These are phyloP conservation scores for Onychorhynchus coronatus DNA, from an alignment of 2,113 vertebrate genomes.

Conservation along the genomic window DNA sequence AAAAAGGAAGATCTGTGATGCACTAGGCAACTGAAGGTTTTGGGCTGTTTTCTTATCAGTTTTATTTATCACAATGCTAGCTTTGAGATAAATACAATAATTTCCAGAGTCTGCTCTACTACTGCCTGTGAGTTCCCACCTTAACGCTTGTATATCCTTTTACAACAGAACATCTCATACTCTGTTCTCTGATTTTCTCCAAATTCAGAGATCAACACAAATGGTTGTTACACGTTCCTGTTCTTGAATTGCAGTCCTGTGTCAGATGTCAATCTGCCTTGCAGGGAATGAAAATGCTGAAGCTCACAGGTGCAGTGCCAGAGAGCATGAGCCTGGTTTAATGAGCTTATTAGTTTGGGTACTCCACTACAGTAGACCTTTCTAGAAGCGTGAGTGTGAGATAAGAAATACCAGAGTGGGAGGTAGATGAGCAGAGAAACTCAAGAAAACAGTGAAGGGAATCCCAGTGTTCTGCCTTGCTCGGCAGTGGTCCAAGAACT, in stretches of 20 bases:
- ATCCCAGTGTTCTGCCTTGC: rapidly evolving
- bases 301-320: neutral
- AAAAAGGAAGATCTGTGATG: neutral
- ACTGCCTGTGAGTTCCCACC: neutral
- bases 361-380: neutral
- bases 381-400: neutral
- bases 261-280: neutral
- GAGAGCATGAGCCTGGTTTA: neutral
- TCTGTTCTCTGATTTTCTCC: neutral
- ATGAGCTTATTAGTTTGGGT: neutral
- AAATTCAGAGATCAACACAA: neutral
- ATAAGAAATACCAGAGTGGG: neutral
- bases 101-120: neutral
- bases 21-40: neutral
- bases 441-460: neutral
- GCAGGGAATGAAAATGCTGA: neutral
- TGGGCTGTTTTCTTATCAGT: neutral
- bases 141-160: neutral
- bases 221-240: neutral
- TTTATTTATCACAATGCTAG: neutral
- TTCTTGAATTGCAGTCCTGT: neutral
- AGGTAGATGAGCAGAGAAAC: neutral
- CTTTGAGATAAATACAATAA: neutral
- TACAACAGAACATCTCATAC: neutral
- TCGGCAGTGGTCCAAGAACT: neutral